Evolutionary conservation across 2,113 vertebrate genomes (phyloP), one percentile per base, ranked within the genome.

Genomic region (Clarias macrocephalus): DNA sequence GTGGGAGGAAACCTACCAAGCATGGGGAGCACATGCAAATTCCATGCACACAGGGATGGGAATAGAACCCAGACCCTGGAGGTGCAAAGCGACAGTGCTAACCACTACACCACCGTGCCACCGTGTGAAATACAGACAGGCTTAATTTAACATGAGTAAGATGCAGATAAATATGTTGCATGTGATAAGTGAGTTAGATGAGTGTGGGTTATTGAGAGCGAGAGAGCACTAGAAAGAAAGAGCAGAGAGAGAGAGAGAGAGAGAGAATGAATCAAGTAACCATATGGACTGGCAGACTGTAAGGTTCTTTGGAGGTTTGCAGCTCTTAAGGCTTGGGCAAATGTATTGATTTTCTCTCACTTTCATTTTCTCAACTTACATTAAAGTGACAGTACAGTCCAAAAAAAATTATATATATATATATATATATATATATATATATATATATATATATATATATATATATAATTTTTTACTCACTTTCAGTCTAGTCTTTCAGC

Each of bases 161-260:
- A 15, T 54, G 73, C 21, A 60, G 83, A 84, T 84, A 57, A 33
- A 84, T 72, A 28, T 37, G 73, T 30, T 73, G 30, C 21, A 15
- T 75, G 5, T 9, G 30, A 84, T 59, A 75, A 84, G 59, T 57
- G 73, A 15, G 57, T 52, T 33, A 37, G 10, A 73, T 90, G 84
- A n/a, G 88, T 87, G 80, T 88, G 88, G 91, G 82, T 25, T 85
- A 72, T 73, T 63, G 76, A 19, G 30, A 1, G 42, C 83, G 75
- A 87, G 70, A 86, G 75, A 70, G 42, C 8, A 66, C 75, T 82
- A 68, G 18, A 42, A 23, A 28, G 83, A 57, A 3, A n/a, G 21
- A 65, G 12, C n/a, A 37, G 70, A 76, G 70, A 18, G 62, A 28
- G 57, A 25, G 80, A 60, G 33, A 57, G 6, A 13, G 65, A 82